A percentile compares a stretch with the other conserved stretches of the same genome.
phyloP scores from a whole-genome alignment of 2,888 invertebrate species.

The Aporophyla nigra region DNA sequence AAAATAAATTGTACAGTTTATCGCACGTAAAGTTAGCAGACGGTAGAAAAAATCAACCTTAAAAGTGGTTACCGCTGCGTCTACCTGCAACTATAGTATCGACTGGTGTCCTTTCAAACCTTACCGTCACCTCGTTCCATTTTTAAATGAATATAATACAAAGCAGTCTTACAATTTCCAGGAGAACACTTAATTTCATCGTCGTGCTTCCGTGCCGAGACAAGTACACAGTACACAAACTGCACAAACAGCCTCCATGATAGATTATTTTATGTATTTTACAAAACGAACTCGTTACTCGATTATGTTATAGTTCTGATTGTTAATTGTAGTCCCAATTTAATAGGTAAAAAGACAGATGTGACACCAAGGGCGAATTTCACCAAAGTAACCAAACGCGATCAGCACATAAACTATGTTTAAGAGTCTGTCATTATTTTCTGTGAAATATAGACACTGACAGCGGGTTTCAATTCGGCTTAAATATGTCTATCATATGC shows the following conservation, averaged over 20 bases:
- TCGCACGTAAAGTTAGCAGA: background rate
- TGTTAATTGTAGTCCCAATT: background rate
- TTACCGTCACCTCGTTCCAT: background rate
- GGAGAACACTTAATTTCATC: slow-evolving; percentile 24
- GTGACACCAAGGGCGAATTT: background rate
- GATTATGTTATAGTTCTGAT: background rate
- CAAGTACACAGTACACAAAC: slow-evolving; percentile 9
- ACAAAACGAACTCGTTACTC: slow-evolving; percentile 4
- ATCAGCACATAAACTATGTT: too few relatives aligned
- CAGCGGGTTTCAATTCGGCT: too few relatives aligned
- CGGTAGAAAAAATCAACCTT: background rate
- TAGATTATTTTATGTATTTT: slow-evolving; percentile 24
- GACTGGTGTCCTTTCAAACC: background rate
- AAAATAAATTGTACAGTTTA: background rate
- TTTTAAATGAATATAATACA: slow-evolving; percentile 2
- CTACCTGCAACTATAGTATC: background rate
- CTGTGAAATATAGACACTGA: too few relatives aligned
- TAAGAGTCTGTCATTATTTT: too few relatives aligned
- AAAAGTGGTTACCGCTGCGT: background rate
- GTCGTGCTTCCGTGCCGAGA: background rate
- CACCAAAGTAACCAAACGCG: too few relatives aligned
- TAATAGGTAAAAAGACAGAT: background rate
- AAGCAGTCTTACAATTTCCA: slow-evolving; percentile 7
- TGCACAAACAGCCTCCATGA: slow-evolving; percentile 8
- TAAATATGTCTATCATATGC: too few relatives aligned